phyloP scores from a whole-genome alignment of 2,888 invertebrate genomes.

The Crossocerus cetratus region DNA sequence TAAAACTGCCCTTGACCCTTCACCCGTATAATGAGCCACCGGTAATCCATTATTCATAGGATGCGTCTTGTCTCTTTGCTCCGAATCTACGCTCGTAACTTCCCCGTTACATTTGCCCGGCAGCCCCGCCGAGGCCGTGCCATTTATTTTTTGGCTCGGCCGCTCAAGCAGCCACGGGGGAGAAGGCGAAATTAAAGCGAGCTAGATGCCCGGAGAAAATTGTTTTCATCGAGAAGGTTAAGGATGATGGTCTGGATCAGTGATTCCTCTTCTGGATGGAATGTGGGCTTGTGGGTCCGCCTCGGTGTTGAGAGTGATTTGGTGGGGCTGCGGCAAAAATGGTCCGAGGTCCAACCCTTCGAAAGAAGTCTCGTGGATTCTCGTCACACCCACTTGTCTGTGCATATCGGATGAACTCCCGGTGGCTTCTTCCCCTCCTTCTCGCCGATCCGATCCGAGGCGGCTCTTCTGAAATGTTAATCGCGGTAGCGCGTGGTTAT shows the following conservation, averaged over 20 bases:
- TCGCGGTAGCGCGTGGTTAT: conserved; percentile 63
- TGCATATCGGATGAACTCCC: conserved; percentile 68
- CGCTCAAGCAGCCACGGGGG: not conserved
- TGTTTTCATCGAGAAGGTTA: too few species aligned
- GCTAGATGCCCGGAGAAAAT: too few species aligned
- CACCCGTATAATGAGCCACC: conserved; percentile 71
- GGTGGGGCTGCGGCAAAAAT: conserved; percentile 36
- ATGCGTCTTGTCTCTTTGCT: conserved; percentile 69
- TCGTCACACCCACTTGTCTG: conserved; percentile 73
- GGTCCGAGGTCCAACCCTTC: conserved; percentile 20
- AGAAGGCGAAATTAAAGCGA: not conserved
- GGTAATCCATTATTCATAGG: conserved; percentile 72
- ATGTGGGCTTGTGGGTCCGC: too few species aligned
- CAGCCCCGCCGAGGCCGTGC: conserved; percentile 20
- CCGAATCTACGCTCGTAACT: conserved; percentile 67
- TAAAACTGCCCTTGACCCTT: conserved; percentile 72
- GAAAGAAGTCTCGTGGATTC: conserved; percentile 59
- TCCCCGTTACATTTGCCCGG: conserved; percentile 63
- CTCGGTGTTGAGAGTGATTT: too few species aligned
- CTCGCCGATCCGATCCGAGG: conserved; percentile 27
- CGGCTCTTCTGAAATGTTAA: conserved; percentile 71
- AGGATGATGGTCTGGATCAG: too few species aligned
- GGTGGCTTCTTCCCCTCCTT: not conserved
- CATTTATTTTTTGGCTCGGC: conserved; percentile 56
- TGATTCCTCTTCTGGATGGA: too few species aligned